phyloP scores from a whole-genome alignment of 2,113 vertebrate genomes.

The Tetraodon nigroviridis region DNA sequence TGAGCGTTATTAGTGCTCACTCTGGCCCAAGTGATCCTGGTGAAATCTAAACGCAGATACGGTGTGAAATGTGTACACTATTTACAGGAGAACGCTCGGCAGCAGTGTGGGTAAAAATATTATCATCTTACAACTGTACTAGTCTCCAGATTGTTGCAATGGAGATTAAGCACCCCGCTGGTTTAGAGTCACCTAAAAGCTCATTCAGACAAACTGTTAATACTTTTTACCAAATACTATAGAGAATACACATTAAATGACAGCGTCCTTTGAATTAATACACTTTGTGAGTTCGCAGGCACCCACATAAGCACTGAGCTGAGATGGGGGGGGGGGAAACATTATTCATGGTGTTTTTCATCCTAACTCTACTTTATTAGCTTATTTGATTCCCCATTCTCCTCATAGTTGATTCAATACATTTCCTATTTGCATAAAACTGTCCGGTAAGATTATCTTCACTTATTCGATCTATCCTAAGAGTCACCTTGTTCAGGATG shows the following conservation, averaged over 20 bases:
- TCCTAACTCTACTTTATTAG: conserved; percentile 78
- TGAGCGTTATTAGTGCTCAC: conserved; percentile 63
- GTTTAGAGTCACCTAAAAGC: conserved; percentile 40
- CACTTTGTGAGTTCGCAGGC: conserved; percentile 67
- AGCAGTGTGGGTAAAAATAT: conserved; percentile 33
- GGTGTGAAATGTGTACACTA: conserved; percentile 17
- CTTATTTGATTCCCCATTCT: conserved; percentile 80
- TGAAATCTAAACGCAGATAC: conserved; percentile 34
- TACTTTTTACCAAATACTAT: conserved; percentile 48
- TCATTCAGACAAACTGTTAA: conserved; percentile 50
- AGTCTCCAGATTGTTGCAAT: conserved; percentile 39
- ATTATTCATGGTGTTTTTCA: conserved; percentile 73
- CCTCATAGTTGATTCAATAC: conserved; percentile 82
- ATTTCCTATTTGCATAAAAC: conserved; percentile 81
- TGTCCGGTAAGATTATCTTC: conserved; percentile 81
- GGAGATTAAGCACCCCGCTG: conserved; percentile 42
- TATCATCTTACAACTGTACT: conserved; percentile 36
- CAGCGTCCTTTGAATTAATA: conserved; percentile 69
- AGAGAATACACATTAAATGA: conserved; percentile 66
- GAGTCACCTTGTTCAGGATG: conserved; percentile 82
- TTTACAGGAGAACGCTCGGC: conserved; percentile 12
- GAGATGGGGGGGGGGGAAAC: conserved; percentile 63
- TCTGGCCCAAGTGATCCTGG: conserved; percentile 27
- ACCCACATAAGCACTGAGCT: conserved; percentile 55
- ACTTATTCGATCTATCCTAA: conserved; percentile 80